Base-by-base conservation (phyloP, 2,888 invertebrate species). In the Cinara cedri region DNA sequence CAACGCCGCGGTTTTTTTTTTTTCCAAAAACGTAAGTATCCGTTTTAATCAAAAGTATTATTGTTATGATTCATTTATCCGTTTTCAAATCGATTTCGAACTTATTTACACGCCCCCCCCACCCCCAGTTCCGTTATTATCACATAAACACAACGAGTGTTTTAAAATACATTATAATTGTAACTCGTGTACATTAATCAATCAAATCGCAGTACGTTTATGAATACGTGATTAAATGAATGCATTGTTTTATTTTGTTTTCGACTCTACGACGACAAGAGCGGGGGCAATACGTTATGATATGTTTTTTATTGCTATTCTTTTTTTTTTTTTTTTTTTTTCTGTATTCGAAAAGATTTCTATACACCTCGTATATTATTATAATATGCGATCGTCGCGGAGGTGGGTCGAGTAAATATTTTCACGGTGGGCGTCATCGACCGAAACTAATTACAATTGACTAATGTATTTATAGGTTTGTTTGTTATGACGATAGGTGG, bases 381-480 rank as follows among this genome's bases (percentile, higher is more conserved):
- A n/a, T n/a, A n/a, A 34, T 6, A 34, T 6, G 6, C 34, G 34
- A 10, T 1, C 11, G 44, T 46, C 46, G 46, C 10, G 13, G 21
- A 72, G 60, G 72, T 60, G 60, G 72, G 49, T 46, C 60, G 72
- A 60, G 60, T 49, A 49, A 72, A 34, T 34, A 6, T 34, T 72
- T 60, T 72, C 72, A 60, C 26, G 46, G 72, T 72, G 72, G 72
- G 72, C 72, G 72, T 72, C 60, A 3, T 72, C 46, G 60, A 60
- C 72, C 19, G 72, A 72, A 72, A 72, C 72, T 72, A 72, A 72
- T 72, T 72, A 72, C 60, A 60, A 49, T 60, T 60, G 72, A 72
- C 72, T 72, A 72, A 72, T 72, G 72, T 57, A 44, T 46, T 6
- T 54, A 70, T 70, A 70, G 11, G 51, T 70, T 71, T 60, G 21